Base-by-base conservation (phyloP, 2,113 vertebrate genomes). In the Abramis brama region DNA sequence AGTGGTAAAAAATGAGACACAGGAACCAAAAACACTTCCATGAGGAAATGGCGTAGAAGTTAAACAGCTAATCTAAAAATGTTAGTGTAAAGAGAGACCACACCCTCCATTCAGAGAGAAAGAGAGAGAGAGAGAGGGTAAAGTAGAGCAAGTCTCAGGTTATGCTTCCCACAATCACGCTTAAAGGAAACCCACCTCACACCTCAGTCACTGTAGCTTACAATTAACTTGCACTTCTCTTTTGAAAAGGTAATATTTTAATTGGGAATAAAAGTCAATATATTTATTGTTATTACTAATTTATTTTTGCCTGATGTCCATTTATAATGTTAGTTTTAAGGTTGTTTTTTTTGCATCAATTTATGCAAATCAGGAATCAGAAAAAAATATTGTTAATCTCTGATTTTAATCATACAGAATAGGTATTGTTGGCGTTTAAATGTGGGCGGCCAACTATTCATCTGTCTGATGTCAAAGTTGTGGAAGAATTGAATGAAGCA, bases 111-210 rank as follows among this genome's bases (percentile, higher is more conserved):
- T 66, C 27, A 85, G 27, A 50, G 43, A 50, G 19, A 23, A 0
- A 55, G 52, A 19, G 15, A 71, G 70, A 74, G 45, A 47, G 45
- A 12, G 45, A 47, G 45, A 12, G 57, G 21, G 23, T 7, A 68
- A 83, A 64, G 76, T 55, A 59, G 71, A 86, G 66, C 43, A 82
- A 60, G 88, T 55, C 81, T 57, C 73, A 84, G 57, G 75, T 77
- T 64, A 87, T 79, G 83, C 19, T 21, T 80, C 27, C 70, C 21
- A 79, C 36, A 30, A 76, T 33, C n/a, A n/a, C 39, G 13, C 52
- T 70, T 59, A 39, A 59, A 19, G 36, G 33, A 39, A 23, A 25
- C 6, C 21, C 33, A 68, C 47, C 60, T 47, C 36, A 79, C 33
- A 60, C 36, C 11, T 45, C 39, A 45, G 23, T 74, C 12, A 47